Conservation (phyloP, 2,797 vertebrate species). For the Falco concolor region DNA sequence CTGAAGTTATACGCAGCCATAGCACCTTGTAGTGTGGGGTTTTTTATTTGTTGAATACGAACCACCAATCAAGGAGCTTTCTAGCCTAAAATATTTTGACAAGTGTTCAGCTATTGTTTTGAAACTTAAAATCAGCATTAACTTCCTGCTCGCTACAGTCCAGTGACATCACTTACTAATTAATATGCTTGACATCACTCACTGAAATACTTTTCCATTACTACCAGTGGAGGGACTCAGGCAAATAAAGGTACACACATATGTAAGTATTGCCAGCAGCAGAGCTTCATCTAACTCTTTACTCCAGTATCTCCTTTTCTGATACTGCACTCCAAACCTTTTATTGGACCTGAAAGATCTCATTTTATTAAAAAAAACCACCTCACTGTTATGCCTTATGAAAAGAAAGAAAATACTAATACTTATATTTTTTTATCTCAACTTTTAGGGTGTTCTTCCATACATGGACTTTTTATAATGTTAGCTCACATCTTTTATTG, state of each 20-base stretch:
- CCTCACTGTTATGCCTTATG: not conserved
- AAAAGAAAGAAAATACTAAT: not conserved
- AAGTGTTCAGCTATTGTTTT: not conserved
- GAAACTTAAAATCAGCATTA: accelerated
- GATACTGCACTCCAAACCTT: not conserved
- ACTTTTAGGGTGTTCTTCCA: not conserved
- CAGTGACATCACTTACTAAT: not conserved
- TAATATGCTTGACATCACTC: not conserved
- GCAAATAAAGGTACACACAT: not conserved
- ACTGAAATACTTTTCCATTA: not conserved
- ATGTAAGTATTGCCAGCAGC: not conserved
- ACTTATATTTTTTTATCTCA: not conserved
- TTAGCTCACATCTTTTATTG: not conserved
- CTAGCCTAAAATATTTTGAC: not conserved
- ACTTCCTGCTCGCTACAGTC: not conserved
- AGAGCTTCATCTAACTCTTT: not conserved
- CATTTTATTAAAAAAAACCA: not conserved
- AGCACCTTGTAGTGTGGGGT: not conserved
- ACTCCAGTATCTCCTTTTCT: not conserved
- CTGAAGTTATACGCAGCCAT: not conserved
- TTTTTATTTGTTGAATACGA: not conserved
- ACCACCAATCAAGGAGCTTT: not conserved
- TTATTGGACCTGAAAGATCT: not conserved
- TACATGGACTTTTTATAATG: not conserved
- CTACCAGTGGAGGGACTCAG: not conserved